These are phyloP conservation scores for Brachionus asplanchnoidis DNA, from an alignment of 1,140 invertebrate species.

Conservation along the genomic window DNA sequence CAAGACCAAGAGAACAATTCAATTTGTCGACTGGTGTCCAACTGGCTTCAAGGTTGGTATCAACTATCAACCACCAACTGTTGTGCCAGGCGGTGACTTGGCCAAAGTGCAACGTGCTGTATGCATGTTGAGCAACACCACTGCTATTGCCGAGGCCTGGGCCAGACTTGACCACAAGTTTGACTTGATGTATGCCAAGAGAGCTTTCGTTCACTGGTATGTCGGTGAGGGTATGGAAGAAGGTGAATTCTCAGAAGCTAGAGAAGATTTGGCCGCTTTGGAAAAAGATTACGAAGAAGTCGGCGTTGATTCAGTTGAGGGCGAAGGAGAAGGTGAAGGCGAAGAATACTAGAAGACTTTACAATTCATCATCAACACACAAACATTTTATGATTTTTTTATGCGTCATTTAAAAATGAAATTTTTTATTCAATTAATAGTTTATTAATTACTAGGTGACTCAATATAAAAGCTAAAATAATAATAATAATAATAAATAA, in stretches of 20 bases:
- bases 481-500: background rate
- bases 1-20: constrained; percentile 45
- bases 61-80: constrained; percentile 71
- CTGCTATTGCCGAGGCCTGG: constrained; percentile 74
- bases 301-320: constrained; percentile 43
- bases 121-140: constrained; percentile 75
- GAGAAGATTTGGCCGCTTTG: constrained; percentile 47
- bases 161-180: constrained; percentile 61
- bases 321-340: constrained; percentile 42
- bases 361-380: background rate
- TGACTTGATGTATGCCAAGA: constrained; percentile 45
- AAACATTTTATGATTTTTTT: background rate
- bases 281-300: constrained; percentile 47
- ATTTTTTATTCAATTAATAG: background rate
- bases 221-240: constrained; percentile 61
- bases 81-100: constrained; percentile 68
- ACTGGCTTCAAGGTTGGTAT: constrained; percentile 63
- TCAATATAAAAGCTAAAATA: background rate
- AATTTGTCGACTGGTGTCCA: constrained; percentile 46
- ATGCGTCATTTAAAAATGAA: background rate
- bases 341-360: constrained; percentile 39
- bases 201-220: constrained; percentile 47
- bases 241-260: constrained; percentile 52
- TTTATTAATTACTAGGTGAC: background rate
- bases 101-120: constrained; percentile 63